Base-by-base conservation (phyloP, 2,113 vertebrate genomes). In the Heterotilapia buettikoferi region DNA sequence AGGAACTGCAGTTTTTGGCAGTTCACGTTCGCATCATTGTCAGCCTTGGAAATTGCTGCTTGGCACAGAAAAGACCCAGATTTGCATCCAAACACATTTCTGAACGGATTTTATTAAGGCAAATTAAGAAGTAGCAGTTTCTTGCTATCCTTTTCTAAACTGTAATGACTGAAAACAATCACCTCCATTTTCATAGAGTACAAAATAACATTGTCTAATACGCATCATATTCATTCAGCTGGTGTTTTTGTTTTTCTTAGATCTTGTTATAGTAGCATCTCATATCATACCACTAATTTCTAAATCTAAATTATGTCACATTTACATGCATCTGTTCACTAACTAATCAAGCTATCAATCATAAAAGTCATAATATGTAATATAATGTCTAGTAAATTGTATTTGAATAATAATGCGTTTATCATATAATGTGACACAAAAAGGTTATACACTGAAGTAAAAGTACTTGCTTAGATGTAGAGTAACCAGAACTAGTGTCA, bases 41-140 rank as follows among this genome's bases (percentile, higher is more conserved):
- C 40, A 29, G 68, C 0, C 14, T 26, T 47, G 40, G 9, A 68
- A 38, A 38, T 5, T 68, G 68, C n/a, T 45, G 40, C 68, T 45
- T 73, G 40, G 21, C 68, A 73, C 68, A 47, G 40, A 47, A 18
- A 47, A 19, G 9, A 9, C 40, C 68, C 40, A 29, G 24, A 24
- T 45, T 47, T 61, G 29, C 16, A 61, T 61, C 29, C 57, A 33
- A 26, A 26, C 21, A 45, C 6, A 73, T 73, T 14, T 1, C 14
- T 45, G 40, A 73, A 45, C 6, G 45, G 5, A 0, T 0, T 45
- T 24, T 73, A 0, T 45, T 73, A 45, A 73, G 21, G 40, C 13
- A 73, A 45, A 43, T 24, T 43, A 16, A 43, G 21, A 43, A 71
- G 38, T 16, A 43, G 36, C 63, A 40, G 7, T 33, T 40, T 68